Evolutionary conservation across 2,113 vertebrate species (phyloP).

Genomic region (Artemisiospiza belli): DNA sequence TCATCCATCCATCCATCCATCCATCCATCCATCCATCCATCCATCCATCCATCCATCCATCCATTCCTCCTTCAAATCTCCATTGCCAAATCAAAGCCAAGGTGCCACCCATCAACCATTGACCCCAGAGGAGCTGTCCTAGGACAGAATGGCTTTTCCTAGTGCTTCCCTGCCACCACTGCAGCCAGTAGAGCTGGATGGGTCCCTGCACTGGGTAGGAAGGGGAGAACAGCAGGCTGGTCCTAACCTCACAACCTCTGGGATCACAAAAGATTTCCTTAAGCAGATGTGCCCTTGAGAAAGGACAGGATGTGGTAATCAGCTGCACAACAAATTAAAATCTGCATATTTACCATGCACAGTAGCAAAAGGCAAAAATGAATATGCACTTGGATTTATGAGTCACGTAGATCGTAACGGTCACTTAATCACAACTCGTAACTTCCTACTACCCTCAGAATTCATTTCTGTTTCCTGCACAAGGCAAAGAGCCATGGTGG

Average conservation of each 20-base stretch:
- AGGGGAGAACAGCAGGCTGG: background rate
- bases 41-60: background rate
- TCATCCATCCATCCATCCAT: no score
- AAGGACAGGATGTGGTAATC: background rate
- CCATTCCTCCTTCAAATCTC: background rate
- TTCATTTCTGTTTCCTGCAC: background rate
- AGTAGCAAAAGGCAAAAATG: background rate
- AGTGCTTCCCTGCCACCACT: background rate
- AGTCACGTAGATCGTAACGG: background rate
- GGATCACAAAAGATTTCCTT: background rate
- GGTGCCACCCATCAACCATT: rapidly evolving
- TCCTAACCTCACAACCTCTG: background rate
- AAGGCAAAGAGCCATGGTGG: background rate
- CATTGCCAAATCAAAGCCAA: background rate
- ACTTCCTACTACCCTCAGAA: background rate
- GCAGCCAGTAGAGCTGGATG: background rate
- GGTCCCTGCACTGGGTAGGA: background rate
- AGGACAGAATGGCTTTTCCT: background rate
- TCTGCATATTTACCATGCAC: background rate
- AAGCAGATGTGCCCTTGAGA: background rate
- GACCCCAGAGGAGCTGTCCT: background rate
- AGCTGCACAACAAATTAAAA: background rate
- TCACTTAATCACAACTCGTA: background rate
- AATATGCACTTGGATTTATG: background rate
- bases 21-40: background rate